phyloP scores from a whole-genome alignment of 2,113 vertebrate species.

The Tretioscincus oriximinensis region DNA sequence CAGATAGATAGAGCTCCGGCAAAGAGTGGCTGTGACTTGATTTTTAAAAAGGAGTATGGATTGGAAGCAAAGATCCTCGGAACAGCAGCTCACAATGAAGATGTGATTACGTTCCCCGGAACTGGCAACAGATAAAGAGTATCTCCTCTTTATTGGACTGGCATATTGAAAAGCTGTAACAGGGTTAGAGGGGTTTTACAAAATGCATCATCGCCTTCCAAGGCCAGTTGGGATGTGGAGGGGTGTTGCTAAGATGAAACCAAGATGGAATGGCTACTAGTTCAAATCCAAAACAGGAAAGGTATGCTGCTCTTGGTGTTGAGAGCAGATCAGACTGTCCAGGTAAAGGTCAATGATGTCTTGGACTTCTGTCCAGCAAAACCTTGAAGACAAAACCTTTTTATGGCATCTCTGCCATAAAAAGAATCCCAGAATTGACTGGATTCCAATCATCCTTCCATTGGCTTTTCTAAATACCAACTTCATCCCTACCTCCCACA shows the following conservation, averaged over 20 bases:
- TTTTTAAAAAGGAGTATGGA: constrained; percentile 51
- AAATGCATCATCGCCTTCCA: constrained; percentile 6
- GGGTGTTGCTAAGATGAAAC: not conserved
- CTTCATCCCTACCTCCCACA: no score
- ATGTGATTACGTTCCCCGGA: constrained; percentile 54
- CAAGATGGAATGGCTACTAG: not conserved
- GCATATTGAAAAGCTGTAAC: constrained; percentile 51
- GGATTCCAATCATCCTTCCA: not conserved
- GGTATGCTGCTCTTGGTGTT: not conserved
- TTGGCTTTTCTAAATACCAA: no score
- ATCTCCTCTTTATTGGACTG: constrained; percentile 32
- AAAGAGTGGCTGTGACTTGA: constrained; percentile 49
- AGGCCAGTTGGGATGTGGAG: not conserved
- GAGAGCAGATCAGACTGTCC: no score
- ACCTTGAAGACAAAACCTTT: no score
- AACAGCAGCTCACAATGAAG: constrained; percentile 44
- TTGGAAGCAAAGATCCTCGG: constrained; percentile 45
- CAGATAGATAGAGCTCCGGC: constrained; percentile 17
- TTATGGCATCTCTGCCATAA: not conserved
- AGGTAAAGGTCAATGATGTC: no score
- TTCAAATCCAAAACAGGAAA: not conserved
- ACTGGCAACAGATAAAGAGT: constrained; percentile 47
- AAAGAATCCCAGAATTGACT: not conserved
- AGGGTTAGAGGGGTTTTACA: constrained; percentile 37
- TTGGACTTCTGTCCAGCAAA: no score